Evolutionary conservation across 2,113 vertebrate species (phyloP).

Genomic region (Hippocampus guttulatus): DNA sequence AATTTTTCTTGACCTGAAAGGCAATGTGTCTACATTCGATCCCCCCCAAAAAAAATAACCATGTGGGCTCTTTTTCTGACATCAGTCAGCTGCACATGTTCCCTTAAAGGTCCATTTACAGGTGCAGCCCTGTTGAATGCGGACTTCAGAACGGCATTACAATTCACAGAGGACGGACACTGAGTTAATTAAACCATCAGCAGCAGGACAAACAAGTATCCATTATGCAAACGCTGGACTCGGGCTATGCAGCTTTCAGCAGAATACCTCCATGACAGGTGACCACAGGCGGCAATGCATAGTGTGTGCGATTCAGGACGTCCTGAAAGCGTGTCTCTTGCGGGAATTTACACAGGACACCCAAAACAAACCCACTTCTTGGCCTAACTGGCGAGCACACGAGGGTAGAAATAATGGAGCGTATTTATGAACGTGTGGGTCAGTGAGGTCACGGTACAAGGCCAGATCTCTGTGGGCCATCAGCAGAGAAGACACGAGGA

Average conservation of each 20-base stretch:
- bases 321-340: conserved; percentile 31
- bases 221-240: conserved; percentile 62
- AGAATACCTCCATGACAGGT: conserved; percentile 66
- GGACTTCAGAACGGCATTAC: conserved; percentile 38
- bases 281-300: conserved; percentile 62
- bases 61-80: conserved; percentile 44
- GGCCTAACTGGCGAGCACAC: conserved; percentile 63
- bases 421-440: conserved; percentile 70
- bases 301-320: conserved; percentile 65
- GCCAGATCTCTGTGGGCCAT: conserved; percentile 21
- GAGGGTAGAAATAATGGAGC: conserved; percentile 67
- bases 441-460: conserved; percentile 48
- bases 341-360: conserved; percentile 62
- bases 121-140: conserved; percentile 27
- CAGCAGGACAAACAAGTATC: conserved; percentile 62
- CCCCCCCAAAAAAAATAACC: conserved; percentile 44
- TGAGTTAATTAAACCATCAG: conserved; percentile 59
- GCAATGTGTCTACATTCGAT: conserved; percentile 43
- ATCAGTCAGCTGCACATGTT: conserved; percentile 34
- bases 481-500: not conserved
- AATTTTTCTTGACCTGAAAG: conserved; percentile 35
- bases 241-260: conserved; percentile 68
- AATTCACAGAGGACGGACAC: conserved; percentile 41
- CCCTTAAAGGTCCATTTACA: conserved; percentile 46
- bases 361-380: conserved; percentile 74